Conservation (phyloP, 2,113 vertebrate species). For the Eublepharis macularius region DNA sequence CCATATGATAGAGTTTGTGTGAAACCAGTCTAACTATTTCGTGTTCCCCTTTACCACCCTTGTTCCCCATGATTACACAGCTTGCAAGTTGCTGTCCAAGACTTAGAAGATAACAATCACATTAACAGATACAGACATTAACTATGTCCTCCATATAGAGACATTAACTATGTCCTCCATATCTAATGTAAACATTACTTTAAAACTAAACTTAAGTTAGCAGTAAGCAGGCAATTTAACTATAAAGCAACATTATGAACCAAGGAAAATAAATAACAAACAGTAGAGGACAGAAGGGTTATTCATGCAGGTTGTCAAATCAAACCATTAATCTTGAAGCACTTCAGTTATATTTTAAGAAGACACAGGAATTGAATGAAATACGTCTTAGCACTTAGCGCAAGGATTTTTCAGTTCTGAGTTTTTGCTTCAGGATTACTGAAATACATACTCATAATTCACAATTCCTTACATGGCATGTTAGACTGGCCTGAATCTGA, state of each 20-base stretch:
- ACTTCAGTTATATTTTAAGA: slow-evolving; percentile 3
- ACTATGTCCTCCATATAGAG: too few species aligned
- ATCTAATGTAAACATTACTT: too few species aligned
- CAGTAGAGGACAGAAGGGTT: not conserved
- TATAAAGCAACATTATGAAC: slow-evolving; percentile 6
- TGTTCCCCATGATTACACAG: too few species aligned
- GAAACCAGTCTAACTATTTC: too few species aligned
- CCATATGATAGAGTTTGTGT: too few species aligned
- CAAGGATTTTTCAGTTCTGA: not conserved
- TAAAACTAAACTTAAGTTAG: slow-evolving; percentile 31
- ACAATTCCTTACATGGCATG: slow-evolving; percentile 16
- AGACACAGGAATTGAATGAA: slow-evolving; percentile 18
- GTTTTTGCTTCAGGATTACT: slow-evolving; percentile 2
- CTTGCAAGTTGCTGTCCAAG: too few species aligned
- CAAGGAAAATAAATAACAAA: slow-evolving; percentile 16
- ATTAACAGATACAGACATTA: too few species aligned
- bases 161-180: too few species aligned
- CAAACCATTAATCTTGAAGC: not conserved
- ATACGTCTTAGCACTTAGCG: not conserved
- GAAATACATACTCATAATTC: slow-evolving; percentile 2
- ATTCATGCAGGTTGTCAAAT: not conserved
- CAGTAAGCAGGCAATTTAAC: slow-evolving; percentile 30
- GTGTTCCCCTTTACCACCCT: too few species aligned
- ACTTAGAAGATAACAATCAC: too few species aligned
- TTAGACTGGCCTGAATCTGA: slow-evolving; percentile 3